Evolutionary conservation across 2,113 vertebrate species (phyloP).

Genomic region (Channa maculata): DNA sequence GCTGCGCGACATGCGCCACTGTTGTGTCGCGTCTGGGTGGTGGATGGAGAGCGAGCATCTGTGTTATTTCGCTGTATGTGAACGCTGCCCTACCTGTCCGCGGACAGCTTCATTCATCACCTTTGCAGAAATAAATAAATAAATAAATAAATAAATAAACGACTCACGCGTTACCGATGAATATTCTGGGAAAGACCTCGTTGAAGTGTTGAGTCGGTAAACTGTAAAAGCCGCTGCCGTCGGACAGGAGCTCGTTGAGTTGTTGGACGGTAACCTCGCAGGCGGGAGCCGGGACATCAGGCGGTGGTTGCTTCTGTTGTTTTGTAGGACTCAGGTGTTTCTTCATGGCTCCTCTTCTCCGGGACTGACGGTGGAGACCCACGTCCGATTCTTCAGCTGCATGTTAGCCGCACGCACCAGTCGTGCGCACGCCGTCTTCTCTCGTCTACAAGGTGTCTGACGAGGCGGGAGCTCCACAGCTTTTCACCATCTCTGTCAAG

Average conservation of each 20-base stretch:
- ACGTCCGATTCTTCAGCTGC: conserved; percentile 46
- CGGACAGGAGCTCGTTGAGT: conserved; percentile 92
- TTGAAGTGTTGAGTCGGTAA: conserved; percentile 95
- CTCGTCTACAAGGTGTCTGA: conserved; percentile 54
- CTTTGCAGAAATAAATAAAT: too few relatives aligned
- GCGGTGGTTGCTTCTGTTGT: conserved; percentile 54
- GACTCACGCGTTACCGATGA: conserved; percentile 96
- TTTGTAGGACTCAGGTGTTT: conserved; percentile 83
- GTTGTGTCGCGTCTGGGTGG: conserved; percentile 33
- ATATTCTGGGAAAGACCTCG: conserved; percentile 93
- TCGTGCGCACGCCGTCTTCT: conserved; percentile 33
- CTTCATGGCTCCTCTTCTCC: conserved; percentile 76
- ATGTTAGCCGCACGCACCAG: conserved; percentile 67
- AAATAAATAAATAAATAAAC: neutral
- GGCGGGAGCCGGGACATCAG: conserved; percentile 82
- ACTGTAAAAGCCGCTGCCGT: conserved; percentile 93
- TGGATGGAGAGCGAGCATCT: neutral
- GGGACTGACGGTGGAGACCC: conserved; percentile 43
- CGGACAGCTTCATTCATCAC: too few relatives aligned
- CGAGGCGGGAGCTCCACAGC: conserved; percentile 22
- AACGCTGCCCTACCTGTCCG: conserved; percentile 52
- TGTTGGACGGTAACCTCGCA: conserved; percentile 89
- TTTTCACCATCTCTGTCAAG: conserved; percentile 12
- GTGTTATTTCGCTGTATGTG: neutral
- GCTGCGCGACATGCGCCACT: conserved; percentile 57